A percentile compares a stretch with the other conserved stretches of the same genome.
Evolutionary conservation across 2,113 vertebrate species (phyloP).

Genomic region (Uria lomvia): DNA sequence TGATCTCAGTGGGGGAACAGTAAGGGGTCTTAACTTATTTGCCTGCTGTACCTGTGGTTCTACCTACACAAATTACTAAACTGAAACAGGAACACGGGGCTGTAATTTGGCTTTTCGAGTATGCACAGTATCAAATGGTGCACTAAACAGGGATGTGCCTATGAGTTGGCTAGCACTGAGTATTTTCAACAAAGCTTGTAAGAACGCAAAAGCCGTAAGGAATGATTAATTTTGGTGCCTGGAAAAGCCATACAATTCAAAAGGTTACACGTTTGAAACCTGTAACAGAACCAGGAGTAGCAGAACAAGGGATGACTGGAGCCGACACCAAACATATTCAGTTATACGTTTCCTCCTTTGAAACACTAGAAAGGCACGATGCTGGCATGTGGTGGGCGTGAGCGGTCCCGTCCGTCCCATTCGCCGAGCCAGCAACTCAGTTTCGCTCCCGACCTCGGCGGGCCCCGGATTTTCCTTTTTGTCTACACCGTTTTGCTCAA

Average conservation of each 20-base stretch:
- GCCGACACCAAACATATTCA: fast-evolving
- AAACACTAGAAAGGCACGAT: background rate
- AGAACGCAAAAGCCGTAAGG: background rate
- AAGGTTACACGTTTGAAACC: background rate
- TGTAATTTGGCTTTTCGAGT: background rate
- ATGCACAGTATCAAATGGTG: background rate
- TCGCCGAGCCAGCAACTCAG: background rate
- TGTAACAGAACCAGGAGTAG: background rate
- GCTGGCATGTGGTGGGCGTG: background rate
- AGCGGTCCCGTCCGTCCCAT: background rate
- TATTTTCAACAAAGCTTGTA: background rate
- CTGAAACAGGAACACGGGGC: background rate
- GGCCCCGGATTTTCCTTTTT: background rate
- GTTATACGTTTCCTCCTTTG: background rate
- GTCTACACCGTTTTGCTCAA: fast-evolving
- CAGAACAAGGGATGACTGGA: background rate
- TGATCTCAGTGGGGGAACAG: fast-evolving
- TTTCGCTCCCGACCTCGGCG: background rate
- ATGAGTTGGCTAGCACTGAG: fast-evolving
- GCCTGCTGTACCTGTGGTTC: background rate
- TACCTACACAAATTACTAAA: background rate
- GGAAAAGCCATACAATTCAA: background rate
- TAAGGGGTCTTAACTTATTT: background rate
- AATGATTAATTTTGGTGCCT: fast-evolving
- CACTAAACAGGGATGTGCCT: background rate